Conservation (phyloP, 2,113 vertebrate genomes). For the Pelmatolapia mariae region DNA sequence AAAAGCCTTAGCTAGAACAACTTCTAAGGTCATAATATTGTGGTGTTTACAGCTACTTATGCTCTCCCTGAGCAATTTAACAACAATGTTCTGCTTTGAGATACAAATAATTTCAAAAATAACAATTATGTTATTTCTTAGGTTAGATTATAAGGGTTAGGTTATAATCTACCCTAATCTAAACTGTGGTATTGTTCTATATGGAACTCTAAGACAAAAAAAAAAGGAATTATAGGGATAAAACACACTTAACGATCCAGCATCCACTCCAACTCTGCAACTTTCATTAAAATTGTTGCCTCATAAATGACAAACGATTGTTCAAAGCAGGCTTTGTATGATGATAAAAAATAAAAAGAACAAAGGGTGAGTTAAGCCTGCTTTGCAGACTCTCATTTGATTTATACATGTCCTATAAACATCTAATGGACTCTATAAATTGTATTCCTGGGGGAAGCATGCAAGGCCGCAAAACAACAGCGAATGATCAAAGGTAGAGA, state of each 20-base stretch:
- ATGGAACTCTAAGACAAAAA: neutral
- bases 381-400: conserved; percentile 35
- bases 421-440: conserved; percentile 53
- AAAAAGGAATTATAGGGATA: neutral
- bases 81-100: neutral
- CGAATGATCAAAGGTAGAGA: conserved; percentile 29
- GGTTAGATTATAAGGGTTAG: neutral
- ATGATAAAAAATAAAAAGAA: conserved; percentile 25
- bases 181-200: neutral
- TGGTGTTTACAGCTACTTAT: neutral
- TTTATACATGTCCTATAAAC: conserved; percentile 57
- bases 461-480: neutral
- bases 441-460: conserved; percentile 6
- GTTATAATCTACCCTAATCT: neutral
- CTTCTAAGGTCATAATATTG: neutral
- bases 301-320: neutral
- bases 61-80: neutral
- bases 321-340: neutral
- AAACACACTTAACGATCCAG: neutral
- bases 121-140: neutral
- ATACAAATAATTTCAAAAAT: neutral
- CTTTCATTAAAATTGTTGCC: neutral
- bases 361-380: conserved; percentile 29
- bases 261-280: neutral
- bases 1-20: neutral